Percentiles rank a stretch among this genome's conserved stretches.
phyloP scores from a whole-genome alignment of 2,113 vertebrate species.

The Ptilonorhynchus violaceus region DNA sequence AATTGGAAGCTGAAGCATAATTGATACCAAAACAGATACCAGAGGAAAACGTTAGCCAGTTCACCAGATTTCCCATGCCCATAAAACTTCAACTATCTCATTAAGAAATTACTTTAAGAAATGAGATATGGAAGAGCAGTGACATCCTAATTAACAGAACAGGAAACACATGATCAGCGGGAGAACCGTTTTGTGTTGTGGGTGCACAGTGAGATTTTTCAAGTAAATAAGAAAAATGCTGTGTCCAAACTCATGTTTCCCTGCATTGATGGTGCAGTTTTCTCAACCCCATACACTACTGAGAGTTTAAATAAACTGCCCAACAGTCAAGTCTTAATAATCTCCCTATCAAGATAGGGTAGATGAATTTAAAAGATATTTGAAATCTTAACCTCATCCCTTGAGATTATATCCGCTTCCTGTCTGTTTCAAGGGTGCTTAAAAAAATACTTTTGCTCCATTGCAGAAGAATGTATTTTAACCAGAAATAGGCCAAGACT shows the following conservation, averaged over 20 bases:
- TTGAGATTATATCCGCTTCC: not conserved
- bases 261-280: not conserved
- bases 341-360: not conserved
- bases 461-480: not conserved
- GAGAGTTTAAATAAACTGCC: not conserved
- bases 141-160: conserved; percentile 40
- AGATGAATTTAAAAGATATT: not conserved
- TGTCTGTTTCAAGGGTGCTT: not conserved
- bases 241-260: not conserved
- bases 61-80: conserved; percentile 22
- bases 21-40: conserved; percentile 51
- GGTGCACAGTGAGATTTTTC: not conserved
- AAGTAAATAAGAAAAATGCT: not conserved
- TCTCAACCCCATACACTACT: not conserved
- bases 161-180: not conserved
- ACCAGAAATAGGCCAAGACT: conserved; percentile 29
- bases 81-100: conserved; percentile 13
- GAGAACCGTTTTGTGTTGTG: not conserved
- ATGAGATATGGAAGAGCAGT: conserved; percentile 15
- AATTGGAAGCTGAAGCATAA: conserved; percentile 48
- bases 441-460: not conserved
- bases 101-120: conserved; percentile 40
- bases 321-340: not conserved
- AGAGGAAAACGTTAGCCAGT: conserved; percentile 37
- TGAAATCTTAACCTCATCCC: not conserved